Percentiles rank a stretch among this genome's conserved stretches.
These are phyloP conservation scores for Actinopyga echinites DNA, from an alignment of 53 echinoderm and acorn worm genomes.

Conservation along the genomic window DNA sequence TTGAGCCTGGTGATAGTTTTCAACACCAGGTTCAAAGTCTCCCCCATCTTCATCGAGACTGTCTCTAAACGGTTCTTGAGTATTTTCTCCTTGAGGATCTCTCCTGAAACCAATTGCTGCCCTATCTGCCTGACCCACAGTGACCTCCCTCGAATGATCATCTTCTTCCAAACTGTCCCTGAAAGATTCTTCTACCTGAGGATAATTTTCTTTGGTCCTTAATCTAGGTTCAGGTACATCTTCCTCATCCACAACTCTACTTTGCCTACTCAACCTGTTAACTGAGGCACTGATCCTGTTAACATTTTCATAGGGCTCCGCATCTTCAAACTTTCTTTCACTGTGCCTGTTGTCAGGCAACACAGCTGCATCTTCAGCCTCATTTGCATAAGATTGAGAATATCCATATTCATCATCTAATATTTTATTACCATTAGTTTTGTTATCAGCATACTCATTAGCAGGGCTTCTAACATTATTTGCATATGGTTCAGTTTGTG, in stretches of 20 bases:
- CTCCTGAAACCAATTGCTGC: neutral
- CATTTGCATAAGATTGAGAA: neutral
- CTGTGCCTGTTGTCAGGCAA: too few relatives aligned
- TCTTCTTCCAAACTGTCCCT: slow-evolving; percentile 39
- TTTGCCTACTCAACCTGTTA: slow-evolving; percentile 12
- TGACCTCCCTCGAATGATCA: neutral
- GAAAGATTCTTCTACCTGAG: neutral
- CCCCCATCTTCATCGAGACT: neutral
- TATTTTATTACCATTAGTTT: neutral
- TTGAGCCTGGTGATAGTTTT: too few relatives aligned
- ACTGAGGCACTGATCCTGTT: neutral
- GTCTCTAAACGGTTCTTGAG: slow-evolving; percentile 30
- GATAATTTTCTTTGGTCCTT: neutral
- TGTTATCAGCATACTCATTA: neutral
- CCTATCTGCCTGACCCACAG: neutral
- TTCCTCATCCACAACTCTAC: neutral
- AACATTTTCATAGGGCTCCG: neutral
- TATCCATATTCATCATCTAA: neutral
- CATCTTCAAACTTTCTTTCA: too few relatives aligned
- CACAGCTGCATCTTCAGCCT: too few relatives aligned
- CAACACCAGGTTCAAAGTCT: neutral
- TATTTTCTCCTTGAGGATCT: neutral
- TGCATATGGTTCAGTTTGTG: too few relatives aligned
- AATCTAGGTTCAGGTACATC: neutral
- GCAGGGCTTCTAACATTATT: neutral